Conservation (phyloP, 2,797 vertebrate species). For the Cottoperca gobio region DNA sequence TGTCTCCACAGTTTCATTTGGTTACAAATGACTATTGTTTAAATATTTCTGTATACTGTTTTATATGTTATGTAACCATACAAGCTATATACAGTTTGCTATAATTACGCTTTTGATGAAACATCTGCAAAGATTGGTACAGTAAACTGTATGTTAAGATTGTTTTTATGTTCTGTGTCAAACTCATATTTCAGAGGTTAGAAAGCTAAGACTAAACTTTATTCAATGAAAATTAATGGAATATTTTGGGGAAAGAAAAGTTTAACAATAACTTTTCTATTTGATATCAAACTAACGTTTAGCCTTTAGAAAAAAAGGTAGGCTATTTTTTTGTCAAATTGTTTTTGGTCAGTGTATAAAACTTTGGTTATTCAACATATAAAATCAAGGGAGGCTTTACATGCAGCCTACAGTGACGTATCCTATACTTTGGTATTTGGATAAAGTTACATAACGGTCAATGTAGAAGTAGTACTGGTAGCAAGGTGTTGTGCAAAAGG, state of each 20-base stretch:
- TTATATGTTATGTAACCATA: not conserved
- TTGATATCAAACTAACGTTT: not conserved
- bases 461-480: not conserved
- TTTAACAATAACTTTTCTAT: not conserved
- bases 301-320: not conserved
- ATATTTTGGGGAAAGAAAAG: not conserved
- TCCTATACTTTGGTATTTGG: not conserved
- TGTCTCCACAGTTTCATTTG: not conserved
- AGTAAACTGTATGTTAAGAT: not conserved
- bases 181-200: not conserved
- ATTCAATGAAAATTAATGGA: not conserved
- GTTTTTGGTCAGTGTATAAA: not conserved
- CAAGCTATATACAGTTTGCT: not conserved
- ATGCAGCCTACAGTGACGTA: not conserved
- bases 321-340: not conserved
- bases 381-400: not conserved
- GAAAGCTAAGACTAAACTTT: not conserved
- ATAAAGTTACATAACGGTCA: not conserved
- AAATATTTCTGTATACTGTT: not conserved
- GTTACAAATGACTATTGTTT: not conserved
- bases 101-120: slow-evolving; percentile 1
- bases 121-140: too few species aligned
- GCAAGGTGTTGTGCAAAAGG: not conserved
- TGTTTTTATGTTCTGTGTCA: slow-evolving; percentile 1
- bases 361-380: not conserved